Evolutionary conservation across 2,888 invertebrate species (phyloP), one percentile per base, ranked within the genome.

Genomic region (Sinelater perroti): DNA sequence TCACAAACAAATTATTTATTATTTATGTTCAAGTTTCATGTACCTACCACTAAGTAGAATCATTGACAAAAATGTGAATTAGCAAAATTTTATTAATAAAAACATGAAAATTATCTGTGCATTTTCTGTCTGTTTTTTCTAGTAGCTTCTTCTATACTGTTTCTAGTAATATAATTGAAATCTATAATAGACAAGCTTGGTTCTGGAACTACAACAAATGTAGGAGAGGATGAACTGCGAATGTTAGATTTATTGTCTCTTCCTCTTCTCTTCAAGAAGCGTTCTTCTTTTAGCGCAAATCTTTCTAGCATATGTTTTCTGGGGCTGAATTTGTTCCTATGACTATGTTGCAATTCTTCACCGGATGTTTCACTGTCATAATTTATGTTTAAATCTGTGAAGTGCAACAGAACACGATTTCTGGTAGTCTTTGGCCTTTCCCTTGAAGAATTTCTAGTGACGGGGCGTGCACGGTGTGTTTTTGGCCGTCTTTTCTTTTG

Each of bases 131-230:
- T 66, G 38, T 52, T 61, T 57, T 57, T 66, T 33, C 61, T 60
- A 24, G 56, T 75, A 26, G 81, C 82, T 57, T 79, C 72, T 56
- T 84, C 84, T 40, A 86, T 76, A 52, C 58, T 59, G 24, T 84
- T 84, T 46, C 84, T 79, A 3, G 87, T 86, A 71, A 88, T 81
- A 75, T 85, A 81, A 80, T 88, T 89, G 72, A 89, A 85, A 79
- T 89, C 88, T 62, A 89, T 88, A 67, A 89, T 88, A 17, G 87
- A 85, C 60, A 89, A 80, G 70, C 84, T 83, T n/a, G 88, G 87
- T 70, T 85, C 82, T 3, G 83, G 81, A 16, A 82, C 77, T 28
- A 81, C 76, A 51, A 79, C 78, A 13, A 79, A 72, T 28, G 73
- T 74, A 8, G 74, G 69, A 14, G 69, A 68, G 4, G 74, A 72